Evolutionary conservation across 1,140 invertebrate species (phyloP), one percentile per base, ranked within the genome.

Genomic region (Ostrea edulis): DNA sequence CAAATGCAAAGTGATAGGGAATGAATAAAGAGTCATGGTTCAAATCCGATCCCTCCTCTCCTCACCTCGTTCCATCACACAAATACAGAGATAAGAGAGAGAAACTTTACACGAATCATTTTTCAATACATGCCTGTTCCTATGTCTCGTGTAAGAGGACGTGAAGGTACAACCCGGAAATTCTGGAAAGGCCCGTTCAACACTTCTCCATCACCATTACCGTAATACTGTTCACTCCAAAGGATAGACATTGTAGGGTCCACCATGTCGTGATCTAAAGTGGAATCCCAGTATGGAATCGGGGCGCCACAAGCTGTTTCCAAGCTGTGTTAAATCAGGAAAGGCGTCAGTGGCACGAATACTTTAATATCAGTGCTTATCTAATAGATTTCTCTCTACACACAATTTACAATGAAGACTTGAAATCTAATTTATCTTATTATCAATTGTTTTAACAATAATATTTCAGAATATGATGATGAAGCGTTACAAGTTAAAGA

Each of bases 281-380:
- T 91, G 9, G 91, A 92, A 71, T 95, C 94, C 94, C 95, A 95
- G 91, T 95, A 95, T 9, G 95, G 95, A 11, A 95, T 85, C 9
- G 94, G 92, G 0, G 95, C 89, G 9, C 88, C 55, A 0, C 90
- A 89, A 29, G 92, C 92, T n/a, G 91, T 90, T 68, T 93, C 93
- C 58, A 92, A 89, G 85, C 93, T 93, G 68, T 52, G 89, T 86
- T 52, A 85, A 84, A 4, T 17, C 53, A 81, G n/a, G n/a, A n/a
- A n/a, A n/a, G n/a, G n/a, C n/a, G n/a, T n/a, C n/a, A n/a, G n/a
- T n/a, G n/a, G 14, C 25, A 35, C 22, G 14, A 29, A 12, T 22
- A 8, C 44, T 29, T 5, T 12, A 35, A 22, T 29, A 20, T 22
- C n/a, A 35, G 1, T 44, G 35, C 1, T 44, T 44, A 44, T 44